Evolutionary conservation across 2,113 vertebrate genomes (phyloP).

Genomic region (Raja brachyura): DNA sequence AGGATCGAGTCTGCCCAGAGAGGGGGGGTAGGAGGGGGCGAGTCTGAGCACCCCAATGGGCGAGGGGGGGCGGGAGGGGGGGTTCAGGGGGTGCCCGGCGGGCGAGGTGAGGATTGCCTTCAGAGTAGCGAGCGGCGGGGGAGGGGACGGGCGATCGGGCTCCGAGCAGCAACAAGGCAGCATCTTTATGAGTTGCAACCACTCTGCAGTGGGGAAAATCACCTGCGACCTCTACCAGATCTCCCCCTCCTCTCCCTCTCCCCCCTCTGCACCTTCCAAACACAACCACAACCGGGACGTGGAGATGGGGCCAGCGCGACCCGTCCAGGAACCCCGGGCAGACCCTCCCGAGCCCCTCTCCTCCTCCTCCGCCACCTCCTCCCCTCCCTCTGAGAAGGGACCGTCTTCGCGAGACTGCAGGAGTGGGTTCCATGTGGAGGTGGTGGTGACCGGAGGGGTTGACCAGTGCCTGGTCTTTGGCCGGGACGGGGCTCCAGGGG

Average conservation of each 20-base stretch:
- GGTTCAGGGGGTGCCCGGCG: neutral
- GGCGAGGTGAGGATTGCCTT: conserved; percentile 86
- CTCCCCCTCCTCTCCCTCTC: conserved; percentile 48
- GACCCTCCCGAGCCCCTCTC: neutral
- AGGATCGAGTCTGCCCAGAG: conserved; percentile 56
- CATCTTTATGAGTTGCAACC: conserved; percentile 68
- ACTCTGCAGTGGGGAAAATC: conserved; percentile 74
- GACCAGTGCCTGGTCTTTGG: conserved; percentile 89
- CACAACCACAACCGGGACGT: conserved; percentile 46
- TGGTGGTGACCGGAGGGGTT: conserved; percentile 87
- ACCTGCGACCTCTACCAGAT: conserved; percentile 91
- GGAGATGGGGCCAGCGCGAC: conserved; percentile 21
- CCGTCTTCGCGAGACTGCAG: conserved; percentile 53
- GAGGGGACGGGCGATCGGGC: conserved; percentile 58
- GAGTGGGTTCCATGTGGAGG: conserved; percentile 85
- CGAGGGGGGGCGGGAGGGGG: conserved; percentile 38
- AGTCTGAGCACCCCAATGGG: conserved; percentile 40
- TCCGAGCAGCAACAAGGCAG: conserved; percentile 62
- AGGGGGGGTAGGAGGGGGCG: conserved; percentile 44
- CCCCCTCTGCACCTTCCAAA: conserved; percentile 43
- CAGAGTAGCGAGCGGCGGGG: conserved; percentile 72
- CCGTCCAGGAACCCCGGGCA: neutral
- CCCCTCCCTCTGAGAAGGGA: conserved; percentile 54
- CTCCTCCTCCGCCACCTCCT: conserved; percentile 44
- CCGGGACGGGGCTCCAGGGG: conserved; percentile 80